A percentile compares a stretch with the other conserved stretches of the same genome.
phyloP scores from a whole-genome alignment of 1,140 invertebrate species.

The Drosophila pectinifera region DNA sequence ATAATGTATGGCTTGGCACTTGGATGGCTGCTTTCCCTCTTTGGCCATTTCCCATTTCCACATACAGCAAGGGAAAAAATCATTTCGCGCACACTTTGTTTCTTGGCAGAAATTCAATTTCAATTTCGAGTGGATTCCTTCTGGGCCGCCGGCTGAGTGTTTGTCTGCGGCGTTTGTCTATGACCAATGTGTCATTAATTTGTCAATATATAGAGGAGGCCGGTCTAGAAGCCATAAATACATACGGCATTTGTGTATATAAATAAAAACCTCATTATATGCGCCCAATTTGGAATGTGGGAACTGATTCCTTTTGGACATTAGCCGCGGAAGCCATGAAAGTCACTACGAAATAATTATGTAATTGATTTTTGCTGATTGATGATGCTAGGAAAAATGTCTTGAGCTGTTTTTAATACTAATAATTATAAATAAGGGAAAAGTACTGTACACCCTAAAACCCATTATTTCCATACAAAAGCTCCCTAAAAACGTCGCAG shows the following conservation, averaged over 20 bases:
- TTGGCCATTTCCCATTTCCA: constrained; percentile 15
- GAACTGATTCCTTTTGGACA: constrained; percentile 13
- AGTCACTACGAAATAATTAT: not conserved
- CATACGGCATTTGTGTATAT: not conserved
- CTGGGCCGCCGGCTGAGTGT: constrained; percentile 16
- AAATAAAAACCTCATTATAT: constrained; percentile 38
- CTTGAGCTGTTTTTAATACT: not conserved
- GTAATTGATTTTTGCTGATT: constrained; percentile 2
- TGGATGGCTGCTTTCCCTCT: constrained; percentile 34
- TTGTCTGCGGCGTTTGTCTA: constrained; percentile 29
- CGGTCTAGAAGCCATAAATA: constrained; percentile 32
- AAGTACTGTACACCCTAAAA: not conserved
- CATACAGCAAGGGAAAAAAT: constrained; percentile 17
- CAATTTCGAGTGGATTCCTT: constrained; percentile 39
- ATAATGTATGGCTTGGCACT: constrained; percentile 41
- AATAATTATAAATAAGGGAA: not conserved
- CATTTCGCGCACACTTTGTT: constrained; percentile 52
- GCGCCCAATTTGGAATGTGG: constrained; percentile 33
- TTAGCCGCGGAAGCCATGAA: constrained; percentile 4
- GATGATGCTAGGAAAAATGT: not conserved
- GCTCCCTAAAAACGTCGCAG: not conserved
- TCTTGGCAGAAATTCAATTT: constrained; percentile 53
- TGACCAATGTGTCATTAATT: constrained; percentile 53
- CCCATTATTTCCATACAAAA: not conserved
- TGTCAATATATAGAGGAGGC: constrained; percentile 41